Evolutionary conservation across 2,888 invertebrate genomes (phyloP).

Genomic region (Resseliella maxima): DNA sequence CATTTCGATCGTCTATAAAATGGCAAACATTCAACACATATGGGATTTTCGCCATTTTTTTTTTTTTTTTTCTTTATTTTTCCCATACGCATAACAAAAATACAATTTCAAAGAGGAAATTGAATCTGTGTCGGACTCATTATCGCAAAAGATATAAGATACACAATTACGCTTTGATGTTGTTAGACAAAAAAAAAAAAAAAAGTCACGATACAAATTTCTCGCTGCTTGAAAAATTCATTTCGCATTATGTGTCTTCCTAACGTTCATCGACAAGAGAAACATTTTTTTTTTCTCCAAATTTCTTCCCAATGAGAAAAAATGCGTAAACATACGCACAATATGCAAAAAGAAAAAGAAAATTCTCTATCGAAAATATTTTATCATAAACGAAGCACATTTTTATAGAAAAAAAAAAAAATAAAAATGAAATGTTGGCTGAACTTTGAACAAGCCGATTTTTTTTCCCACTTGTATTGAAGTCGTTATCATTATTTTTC

Average conservation of each 20-base stretch:
- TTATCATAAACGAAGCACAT: too few species aligned
- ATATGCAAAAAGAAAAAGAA: too few species aligned
- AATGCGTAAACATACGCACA: too few species aligned
- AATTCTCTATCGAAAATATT: too few species aligned
- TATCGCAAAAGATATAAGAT: slow-evolving; percentile 11
- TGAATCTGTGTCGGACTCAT: not conserved
- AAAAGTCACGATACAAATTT: not conserved
- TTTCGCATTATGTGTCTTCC: not conserved
- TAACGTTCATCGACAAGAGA: not conserved
- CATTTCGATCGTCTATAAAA: not conserved
- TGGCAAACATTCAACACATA: too few species aligned
- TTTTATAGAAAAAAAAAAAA: not conserved
- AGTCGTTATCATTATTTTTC: slow-evolving; percentile 3
- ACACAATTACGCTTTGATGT: slow-evolving; percentile 1
- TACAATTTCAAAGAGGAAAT: not conserved
- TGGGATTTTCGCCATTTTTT: too few species aligned
- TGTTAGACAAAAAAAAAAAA: not conserved
- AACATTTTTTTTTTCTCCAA: not conserved
- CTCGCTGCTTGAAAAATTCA: not conserved
- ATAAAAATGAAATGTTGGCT: not conserved
- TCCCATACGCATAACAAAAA: not conserved
- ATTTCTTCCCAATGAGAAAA: not conserved
- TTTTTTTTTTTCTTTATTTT: not conserved
- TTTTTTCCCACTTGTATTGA: not conserved
- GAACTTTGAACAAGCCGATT: not conserved